Base-by-base conservation (phyloP, 2,888 invertebrate genomes). In the Epinotia demarniana region DNA sequence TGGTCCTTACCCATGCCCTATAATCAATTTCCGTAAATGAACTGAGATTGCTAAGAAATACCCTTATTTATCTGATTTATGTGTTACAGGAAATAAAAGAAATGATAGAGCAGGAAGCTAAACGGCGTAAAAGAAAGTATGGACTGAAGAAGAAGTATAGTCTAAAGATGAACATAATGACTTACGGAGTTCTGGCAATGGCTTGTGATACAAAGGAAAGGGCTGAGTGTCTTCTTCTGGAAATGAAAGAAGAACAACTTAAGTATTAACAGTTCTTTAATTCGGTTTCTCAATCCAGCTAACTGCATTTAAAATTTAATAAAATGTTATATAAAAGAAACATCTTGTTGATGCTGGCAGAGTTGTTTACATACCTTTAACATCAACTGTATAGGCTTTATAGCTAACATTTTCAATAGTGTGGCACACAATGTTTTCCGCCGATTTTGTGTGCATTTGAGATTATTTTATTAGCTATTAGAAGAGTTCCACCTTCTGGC, bases 101-200 rank as follows among this genome's bases (percentile, higher is more conserved):
- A 16, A 89, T 96, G 81, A 95, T 97, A 79, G 86, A 92, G 75
- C 91, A 92, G 19, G 95, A 95, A 67, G 92, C 89, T 63, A 86
- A 90, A 77, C 82, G 81, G 69, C 85, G 86, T 4, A 86, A 87
- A 75, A 90, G 87, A 79, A 84, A 83, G 53, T 88, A 88, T 80
- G 87, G 87, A 23, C 78, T 86, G 23, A 91, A 92, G 64, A 92
- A 95, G 81, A 92, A 92, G 78, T 80, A 91, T 4, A 88, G 89
- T 72, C 86, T 97, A 33, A 90, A 92, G 78, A 96, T 96, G 0
- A 96, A 98, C 88, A 95, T 98, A 80, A 95, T 97, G 81, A 99
- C 99, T 0, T 99, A 97, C 92, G 98, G 98, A 60, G 96, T 97
- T 1, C 89, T 99, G 76, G 97, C 99, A 0, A 89, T 98, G 82